Percentiles rank a stretch among this genome's conserved stretches.
These are phyloP conservation scores for Scortum barcoo DNA, from an alignment of 2,113 vertebrate species.

Conservation along the genomic window DNA sequence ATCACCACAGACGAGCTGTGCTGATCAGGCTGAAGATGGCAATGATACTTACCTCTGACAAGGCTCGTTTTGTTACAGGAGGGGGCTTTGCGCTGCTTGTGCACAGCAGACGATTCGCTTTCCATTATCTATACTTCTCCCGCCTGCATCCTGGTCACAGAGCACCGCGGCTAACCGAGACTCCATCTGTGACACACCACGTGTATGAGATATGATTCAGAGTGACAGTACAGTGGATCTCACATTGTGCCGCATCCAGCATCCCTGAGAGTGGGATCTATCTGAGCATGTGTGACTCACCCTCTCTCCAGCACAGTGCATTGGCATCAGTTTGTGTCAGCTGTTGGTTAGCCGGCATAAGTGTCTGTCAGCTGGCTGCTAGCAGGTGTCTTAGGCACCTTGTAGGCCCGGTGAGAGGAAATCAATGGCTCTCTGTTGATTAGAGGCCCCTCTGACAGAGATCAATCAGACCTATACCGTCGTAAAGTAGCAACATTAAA, in stretches of 20 bases:
- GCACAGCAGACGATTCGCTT: slow-evolving; percentile 1
- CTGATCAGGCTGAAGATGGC: slow-evolving; percentile 60
- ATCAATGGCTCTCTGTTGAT: slow-evolving; percentile 79
- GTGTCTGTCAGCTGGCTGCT: slow-evolving; percentile 77
- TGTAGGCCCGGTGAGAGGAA: slow-evolving; percentile 60
- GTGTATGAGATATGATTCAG: slow-evolving; percentile 76
- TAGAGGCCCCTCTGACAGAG: slow-evolving; percentile 59
- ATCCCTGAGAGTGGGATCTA: slow-evolving; percentile 68
- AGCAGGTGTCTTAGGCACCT: slow-evolving; percentile 81
- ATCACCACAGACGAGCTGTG: slow-evolving; percentile 65
- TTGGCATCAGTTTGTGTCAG: slow-evolving; percentile 80
- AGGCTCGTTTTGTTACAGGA: slow-evolving; percentile 41
- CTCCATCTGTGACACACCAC: slow-evolving; percentile 75
- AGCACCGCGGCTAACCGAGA: slow-evolving; percentile 46
- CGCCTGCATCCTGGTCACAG: slow-evolving; percentile 46
- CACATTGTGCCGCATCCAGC: slow-evolving; percentile 66
- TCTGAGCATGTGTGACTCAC: slow-evolving; percentile 73
- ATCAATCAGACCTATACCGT: slow-evolving; percentile 68
- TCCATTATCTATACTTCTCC: slow-evolving; percentile 21
- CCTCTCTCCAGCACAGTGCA: slow-evolving; percentile 60
- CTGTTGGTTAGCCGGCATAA: slow-evolving; percentile 76
- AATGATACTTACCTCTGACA: slow-evolving; percentile 59
- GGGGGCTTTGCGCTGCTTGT: background rate
- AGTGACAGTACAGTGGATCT: slow-evolving; percentile 62
- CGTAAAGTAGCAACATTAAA: slow-evolving; percentile 45